Evolutionary conservation across 2,113 vertebrate genomes (phyloP), one percentile per base, ranked within the genome.

Genomic region (Psettodes erumei): DNA sequence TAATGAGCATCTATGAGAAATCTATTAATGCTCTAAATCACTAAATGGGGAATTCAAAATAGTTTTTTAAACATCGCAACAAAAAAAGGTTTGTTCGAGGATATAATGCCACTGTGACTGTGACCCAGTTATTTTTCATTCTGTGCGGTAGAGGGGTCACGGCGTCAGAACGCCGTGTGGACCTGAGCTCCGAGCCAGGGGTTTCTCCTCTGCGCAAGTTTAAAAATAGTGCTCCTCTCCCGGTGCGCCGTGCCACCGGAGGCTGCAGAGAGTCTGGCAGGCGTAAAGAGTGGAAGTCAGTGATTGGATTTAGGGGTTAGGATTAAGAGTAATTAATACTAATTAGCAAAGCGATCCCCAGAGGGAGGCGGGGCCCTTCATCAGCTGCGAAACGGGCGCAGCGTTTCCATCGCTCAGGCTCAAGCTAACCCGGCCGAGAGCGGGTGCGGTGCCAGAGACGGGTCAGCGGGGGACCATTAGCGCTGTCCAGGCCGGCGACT

Each of bases 301-400:
- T 78, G 86, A 91, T 88, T 88, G 82, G 89, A 88, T 89, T 81
- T 87, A 77, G 86, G 86, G 80, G 84, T 78, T 84, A 83, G 82
- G 71, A 91, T 93, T 90, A 90, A 89, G 90, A 89, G 92, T 94
- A 93, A 94, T 93, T 93, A 93, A 91, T 90, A 91, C 81, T 90
- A 93, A 94, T 93, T 93, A 95, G 89, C 87, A 53, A 73, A 81
- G 79, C 10, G 73, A 78, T 85, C 75, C 86, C 88, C 37, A 12
- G 75, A 85, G 86, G 85, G 80, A 82, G 82, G 59, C 21, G 65
- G 74, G 75, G 78, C 81, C 71, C 72, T 85, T 59, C 77, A 38
- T 88, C 63, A 75, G 71, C 82, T 83, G 80, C 81, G 63, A 81
- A 85, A 75, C 40, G 58, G 77, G 72, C 60, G 71, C 59, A 55